phyloP scores from a whole-genome alignment of 2,113 vertebrate species.

The Cebidichthys violaceus region DNA sequence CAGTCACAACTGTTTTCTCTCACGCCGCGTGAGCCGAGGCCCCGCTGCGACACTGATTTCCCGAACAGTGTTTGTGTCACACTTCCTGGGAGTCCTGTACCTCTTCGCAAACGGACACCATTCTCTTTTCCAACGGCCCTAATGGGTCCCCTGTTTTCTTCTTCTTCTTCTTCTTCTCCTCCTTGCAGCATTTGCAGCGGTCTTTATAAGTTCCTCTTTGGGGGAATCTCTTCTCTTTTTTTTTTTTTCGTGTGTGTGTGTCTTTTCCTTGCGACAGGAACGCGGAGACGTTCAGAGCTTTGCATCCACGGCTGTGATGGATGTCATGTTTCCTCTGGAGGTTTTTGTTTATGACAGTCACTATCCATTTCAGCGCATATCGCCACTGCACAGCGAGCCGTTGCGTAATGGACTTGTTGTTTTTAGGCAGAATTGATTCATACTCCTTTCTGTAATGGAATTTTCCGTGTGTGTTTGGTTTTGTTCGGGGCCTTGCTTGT shows the following conservation, averaged over 20 bases:
- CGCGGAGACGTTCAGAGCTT: constrained; percentile 40
- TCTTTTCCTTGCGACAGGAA: constrained; percentile 22
- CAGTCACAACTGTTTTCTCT: constrained; percentile 62
- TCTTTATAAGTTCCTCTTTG: constrained; percentile 49
- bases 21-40: constrained; percentile 6
- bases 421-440: constrained; percentile 67
- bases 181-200: neutral
- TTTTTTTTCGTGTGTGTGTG: no score
- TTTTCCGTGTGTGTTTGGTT: constrained; percentile 48
- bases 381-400: constrained; percentile 49
- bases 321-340: constrained; percentile 72
- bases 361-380: constrained; percentile 66
- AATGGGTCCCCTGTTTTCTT: constrained; percentile 57
- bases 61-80: constrained; percentile 62
- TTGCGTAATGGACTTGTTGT: constrained; percentile 66
- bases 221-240: constrained; percentile 41
- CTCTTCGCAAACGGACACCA: constrained; percentile 47
- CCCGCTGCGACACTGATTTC: constrained; percentile 60
- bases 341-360: constrained; percentile 67
- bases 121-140: constrained; percentile 43
- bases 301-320: constrained; percentile 59
- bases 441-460: constrained; percentile 58
- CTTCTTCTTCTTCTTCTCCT: no score
- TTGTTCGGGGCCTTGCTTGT: constrained; percentile 40
- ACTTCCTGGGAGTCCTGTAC: constrained; percentile 60